Evolutionary conservation across 2,797 vertebrate genomes (phyloP), one percentile per base, ranked within the genome.

Genomic region (Syncerus caffer): DNA sequence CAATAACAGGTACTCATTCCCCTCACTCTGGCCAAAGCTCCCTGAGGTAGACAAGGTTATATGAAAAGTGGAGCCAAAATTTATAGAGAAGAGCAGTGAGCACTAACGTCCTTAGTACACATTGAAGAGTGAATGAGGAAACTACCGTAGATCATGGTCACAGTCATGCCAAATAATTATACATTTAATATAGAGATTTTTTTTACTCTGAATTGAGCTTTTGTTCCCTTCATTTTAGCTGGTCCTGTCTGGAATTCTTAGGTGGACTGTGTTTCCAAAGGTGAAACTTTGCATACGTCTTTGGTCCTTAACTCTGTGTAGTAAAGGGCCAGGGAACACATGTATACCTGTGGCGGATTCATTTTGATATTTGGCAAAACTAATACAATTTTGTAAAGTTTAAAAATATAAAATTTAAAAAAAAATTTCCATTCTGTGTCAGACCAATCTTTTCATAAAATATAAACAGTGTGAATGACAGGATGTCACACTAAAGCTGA

Each of bases 191-290:
- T 7, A 9, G 15, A 74, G 23, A 71, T 23, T 10, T 34, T 27
- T 50, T 86, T 89, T 60, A 87, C 50, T 95, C 78, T 93, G 74
- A 97, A 89, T 90, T 55, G 79, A 95, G 74, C 53, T 88, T 96
- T 89, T 92, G 60, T 90, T 85, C 88, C 51, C 76, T 94, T 94
- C 16, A 55, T 10, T 79, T 64, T 95, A 93, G 29, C 51, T 83
- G n/a, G 47, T 89, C 47, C 87, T 85, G 19, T 86, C 82, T 96
- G 74, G n/a, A 78, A 95, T 85, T 67, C 85, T 90, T 60, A 90
- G 67, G 17, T 87, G 38, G 90, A 47, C 23, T 74, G 60, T 95
- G 71, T 96, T 95, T 96, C 67, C 47, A 88, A 60, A 53, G 38
- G 51, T 31, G 25, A 95, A 67, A 34, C 6, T 92, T 94, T 98